Percentiles rank a stretch among this genome's conserved stretches.
phyloP scores from a whole-genome alignment of 2,888 invertebrate genomes.

The Drosophila merina region DNA sequence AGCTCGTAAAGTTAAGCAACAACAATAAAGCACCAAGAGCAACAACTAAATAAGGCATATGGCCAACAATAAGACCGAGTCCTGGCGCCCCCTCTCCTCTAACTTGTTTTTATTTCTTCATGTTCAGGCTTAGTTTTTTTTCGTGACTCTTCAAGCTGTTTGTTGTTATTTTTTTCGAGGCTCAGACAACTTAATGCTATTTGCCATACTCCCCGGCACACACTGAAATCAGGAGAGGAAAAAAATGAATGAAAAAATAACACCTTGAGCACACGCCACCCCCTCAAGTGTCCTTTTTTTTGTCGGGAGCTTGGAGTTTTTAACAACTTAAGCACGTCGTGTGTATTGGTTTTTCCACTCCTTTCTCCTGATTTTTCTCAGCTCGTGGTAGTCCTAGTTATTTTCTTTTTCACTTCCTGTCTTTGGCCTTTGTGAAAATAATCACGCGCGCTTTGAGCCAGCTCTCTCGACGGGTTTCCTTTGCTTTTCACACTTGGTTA shows the following conservation, averaged over 20 bases:
- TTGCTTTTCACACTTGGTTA: conserved; percentile 75
- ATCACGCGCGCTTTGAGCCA: conserved; percentile 72
- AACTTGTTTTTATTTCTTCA: conserved; percentile 29
- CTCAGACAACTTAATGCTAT: conserved; percentile 78
- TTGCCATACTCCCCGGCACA: conserved; percentile 60
- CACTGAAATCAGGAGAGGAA: neutral
- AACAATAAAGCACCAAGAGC: conserved; percentile 58
- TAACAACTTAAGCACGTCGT: conserved; percentile 79
- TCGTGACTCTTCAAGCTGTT: conserved; percentile 21
- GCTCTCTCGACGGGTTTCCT: conserved; percentile 59
- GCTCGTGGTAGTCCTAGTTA: conserved; percentile 27
- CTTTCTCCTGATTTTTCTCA: conserved; percentile 21
- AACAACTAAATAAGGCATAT: conserved; percentile 66
- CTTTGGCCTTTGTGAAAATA: conserved; percentile 68
- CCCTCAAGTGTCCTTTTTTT: conserved; percentile 49
- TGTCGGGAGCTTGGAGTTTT: conserved; percentile 64
- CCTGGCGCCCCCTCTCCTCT: conserved; percentile 16
- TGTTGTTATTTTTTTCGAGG: conserved; percentile 46
- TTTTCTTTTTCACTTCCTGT: conserved; percentile 59
- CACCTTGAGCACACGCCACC: conserved; percentile 42
- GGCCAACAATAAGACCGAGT: conserved; percentile 52
- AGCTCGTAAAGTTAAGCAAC: conserved; percentile 70
- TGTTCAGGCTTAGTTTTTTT: conserved; percentile 27
- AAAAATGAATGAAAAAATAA: neutral
- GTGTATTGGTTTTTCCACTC: conserved; percentile 70